Evolutionary conservation across 2,888 invertebrate species (phyloP).

Genomic region (Netelia inedita): DNA sequence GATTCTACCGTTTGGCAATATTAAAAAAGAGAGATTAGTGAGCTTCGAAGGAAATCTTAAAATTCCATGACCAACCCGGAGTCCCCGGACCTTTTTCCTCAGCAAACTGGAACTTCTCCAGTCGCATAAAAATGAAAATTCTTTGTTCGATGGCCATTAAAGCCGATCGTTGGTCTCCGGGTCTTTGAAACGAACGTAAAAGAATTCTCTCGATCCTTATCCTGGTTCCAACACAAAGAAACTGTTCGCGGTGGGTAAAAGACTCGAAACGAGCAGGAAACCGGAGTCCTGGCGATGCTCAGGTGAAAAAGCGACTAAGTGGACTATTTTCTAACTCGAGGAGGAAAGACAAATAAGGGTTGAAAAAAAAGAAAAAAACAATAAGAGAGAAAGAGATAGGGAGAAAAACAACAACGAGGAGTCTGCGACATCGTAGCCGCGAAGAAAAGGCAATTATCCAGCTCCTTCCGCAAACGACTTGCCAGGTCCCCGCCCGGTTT

Average conservation of each 20-base stretch:
- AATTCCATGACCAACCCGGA: no score
- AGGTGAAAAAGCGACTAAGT: slow-evolving; percentile 26
- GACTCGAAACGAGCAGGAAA: background rate
- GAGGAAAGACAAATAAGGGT: background rate
- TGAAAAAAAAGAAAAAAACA: background rate
- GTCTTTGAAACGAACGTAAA: background rate
- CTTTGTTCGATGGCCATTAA: background rate
- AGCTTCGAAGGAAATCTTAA: background rate
- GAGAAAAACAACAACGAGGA: slow-evolving; percentile 2
- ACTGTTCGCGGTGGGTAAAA: background rate
- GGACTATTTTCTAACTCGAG: slow-evolving; percentile 18
- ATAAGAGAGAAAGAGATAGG: background rate
- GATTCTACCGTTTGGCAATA: no score
- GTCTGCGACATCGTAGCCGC: slow-evolving; percentile 53
- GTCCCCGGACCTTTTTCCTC: background rate
- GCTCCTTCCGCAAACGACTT: slow-evolving; percentile 68
- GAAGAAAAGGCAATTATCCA: slow-evolving; percentile 69
- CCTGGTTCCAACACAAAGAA: background rate
- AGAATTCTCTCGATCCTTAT: background rate
- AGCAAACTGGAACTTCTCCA: background rate
- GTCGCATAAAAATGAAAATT: background rate
- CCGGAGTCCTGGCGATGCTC: background rate
- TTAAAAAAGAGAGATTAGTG: background rate
- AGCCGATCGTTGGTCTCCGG: background rate
- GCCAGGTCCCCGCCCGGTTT: slow-evolving; percentile 40